phyloP scores from a whole-genome alignment of 2,797 vertebrate species.

The Mustela erminea region DNA sequence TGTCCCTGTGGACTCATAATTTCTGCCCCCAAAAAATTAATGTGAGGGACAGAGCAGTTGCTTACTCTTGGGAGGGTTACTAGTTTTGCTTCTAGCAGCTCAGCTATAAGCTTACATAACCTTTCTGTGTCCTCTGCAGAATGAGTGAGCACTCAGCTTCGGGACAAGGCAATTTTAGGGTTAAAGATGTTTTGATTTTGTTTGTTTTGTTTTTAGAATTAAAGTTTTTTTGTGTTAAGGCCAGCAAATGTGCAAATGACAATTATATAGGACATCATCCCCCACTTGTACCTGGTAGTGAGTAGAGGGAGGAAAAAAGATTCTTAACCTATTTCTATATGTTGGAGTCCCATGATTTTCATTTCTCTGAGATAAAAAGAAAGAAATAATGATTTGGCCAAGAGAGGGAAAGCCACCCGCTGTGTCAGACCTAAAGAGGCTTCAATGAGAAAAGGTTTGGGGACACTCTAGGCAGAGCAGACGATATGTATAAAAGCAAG shows the following conservation, averaged over 20 bases:
- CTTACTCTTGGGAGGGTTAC: slow-evolving; percentile 34
- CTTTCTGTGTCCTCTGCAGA: slow-evolving; percentile 61
- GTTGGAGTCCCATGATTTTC: background rate
- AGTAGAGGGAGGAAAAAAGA: background rate
- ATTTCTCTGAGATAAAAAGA: slow-evolving; percentile 9
- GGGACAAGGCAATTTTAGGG: background rate
- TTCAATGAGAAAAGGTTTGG: background rate
- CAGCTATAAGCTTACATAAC: slow-evolving; percentile 51
- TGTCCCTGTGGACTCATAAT: slow-evolving; percentile 2
- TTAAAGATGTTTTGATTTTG: slow-evolving; percentile 1
- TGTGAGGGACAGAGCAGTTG: slow-evolving; percentile 25
- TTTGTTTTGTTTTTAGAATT: background rate
- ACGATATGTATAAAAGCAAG: background rate
- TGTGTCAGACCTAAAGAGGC: background rate
- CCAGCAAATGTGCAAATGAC: background rate
- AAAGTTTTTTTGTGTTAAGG: background rate
- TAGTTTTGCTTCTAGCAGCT: slow-evolving; percentile 35
- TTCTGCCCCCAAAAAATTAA: slow-evolving; percentile 65
- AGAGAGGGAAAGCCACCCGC: background rate
- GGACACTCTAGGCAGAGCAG: background rate
- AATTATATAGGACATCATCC: background rate
- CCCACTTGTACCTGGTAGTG: background rate
- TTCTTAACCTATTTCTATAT: background rate
- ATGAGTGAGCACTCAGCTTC: background rate
- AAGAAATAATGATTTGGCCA: background rate